Conservation (phyloP, 2,888 invertebrate species). For the Lamellibrachia satsuma region DNA sequence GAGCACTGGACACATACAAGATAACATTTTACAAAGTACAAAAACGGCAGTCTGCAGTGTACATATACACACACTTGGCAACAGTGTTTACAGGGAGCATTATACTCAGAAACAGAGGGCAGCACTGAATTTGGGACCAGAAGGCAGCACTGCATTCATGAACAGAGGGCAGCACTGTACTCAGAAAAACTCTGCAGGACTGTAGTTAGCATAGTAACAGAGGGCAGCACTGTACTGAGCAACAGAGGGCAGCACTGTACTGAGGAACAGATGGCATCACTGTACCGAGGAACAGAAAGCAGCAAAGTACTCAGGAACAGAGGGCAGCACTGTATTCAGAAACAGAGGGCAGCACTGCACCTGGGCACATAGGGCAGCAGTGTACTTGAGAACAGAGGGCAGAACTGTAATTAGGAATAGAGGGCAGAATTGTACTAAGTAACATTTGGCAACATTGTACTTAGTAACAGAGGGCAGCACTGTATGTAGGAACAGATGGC, state of each 20-base stretch:
- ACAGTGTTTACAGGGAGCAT: background rate
- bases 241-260: background rate
- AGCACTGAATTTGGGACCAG: background rate
- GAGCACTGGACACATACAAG: background rate
- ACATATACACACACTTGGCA: too few species aligned
- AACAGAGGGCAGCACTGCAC: background rate
- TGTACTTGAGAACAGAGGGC: background rate
- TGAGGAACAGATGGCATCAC: background rate
- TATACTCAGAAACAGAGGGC: background rate
- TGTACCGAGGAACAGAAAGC: background rate
- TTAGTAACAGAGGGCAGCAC: background rate
- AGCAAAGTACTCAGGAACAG: background rate
- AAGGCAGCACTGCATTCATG: background rate
- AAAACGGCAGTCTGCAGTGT: too few species aligned
- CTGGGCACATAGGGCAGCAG: background rate
- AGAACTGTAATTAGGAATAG: background rate
- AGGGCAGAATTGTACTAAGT: background rate
- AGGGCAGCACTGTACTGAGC: background rate
- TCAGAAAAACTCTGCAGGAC: background rate
- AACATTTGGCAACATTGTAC: background rate
- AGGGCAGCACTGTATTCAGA: background rate
- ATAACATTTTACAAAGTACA: background rate
- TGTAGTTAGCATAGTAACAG: background rate
- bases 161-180: background rate
- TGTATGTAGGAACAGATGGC: background rate